Conservation (phyloP, 1,140 invertebrate genomes). For the Trichonephila inaurata region DNA sequence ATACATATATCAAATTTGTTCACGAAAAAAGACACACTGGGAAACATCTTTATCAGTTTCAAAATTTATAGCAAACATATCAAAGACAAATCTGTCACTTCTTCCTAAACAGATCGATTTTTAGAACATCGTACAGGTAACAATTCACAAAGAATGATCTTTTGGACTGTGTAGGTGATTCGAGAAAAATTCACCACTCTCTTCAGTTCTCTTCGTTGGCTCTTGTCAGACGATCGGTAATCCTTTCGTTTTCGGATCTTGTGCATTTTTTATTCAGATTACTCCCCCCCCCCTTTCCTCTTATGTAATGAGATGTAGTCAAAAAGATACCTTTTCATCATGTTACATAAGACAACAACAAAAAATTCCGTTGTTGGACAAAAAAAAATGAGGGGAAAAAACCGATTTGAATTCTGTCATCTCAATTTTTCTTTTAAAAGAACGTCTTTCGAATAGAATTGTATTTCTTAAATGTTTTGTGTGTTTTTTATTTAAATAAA, state of each 20-base stretch:
- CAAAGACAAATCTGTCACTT: too few species aligned
- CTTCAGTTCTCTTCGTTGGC: background rate
- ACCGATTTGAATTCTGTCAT: too few species aligned
- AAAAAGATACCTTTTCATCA: background rate
- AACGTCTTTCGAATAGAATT: too few species aligned
- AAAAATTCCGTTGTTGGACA: background rate
- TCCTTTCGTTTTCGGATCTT: background rate
- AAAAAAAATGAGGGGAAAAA: background rate
- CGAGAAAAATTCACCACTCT: background rate
- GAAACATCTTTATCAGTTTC: too few species aligned
- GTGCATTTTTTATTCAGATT: background rate
- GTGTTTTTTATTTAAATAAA: too few species aligned
- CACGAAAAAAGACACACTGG: too few species aligned
- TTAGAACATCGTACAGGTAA: background rate
- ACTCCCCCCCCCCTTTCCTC: background rate
- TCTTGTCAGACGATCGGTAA: conserved; percentile 20
- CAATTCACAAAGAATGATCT: background rate
- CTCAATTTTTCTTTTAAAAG: too few species aligned
- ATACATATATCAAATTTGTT: too few species aligned
- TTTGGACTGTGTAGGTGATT: background rate
- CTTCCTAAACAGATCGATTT: background rate
- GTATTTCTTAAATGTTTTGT: too few species aligned
- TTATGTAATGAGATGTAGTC: background rate
- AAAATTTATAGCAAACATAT: too few species aligned
- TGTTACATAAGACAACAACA: too few species aligned